Evolutionary conservation across 2,113 vertebrate genomes (phyloP), one percentile per base, ranked within the genome.

Genomic region (Trematomus loennbergii): DNA sequence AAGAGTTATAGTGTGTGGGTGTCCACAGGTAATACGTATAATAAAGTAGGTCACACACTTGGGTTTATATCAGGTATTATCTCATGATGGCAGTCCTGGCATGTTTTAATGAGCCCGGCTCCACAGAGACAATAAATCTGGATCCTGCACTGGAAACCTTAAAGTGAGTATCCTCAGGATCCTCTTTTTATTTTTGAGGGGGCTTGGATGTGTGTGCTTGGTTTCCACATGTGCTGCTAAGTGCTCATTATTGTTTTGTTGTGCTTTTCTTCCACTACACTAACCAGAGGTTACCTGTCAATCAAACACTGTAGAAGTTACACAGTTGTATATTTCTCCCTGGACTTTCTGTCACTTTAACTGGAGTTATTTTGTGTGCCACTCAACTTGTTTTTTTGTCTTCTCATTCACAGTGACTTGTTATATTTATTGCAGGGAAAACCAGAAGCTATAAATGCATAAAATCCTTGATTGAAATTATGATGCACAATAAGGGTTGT

Each of bases 71-170:
- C 75, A 91, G 79, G 84, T 84, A 54, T 88, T 74, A 80, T 69
- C 83, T 86, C 85, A 65, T 70, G 90, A 85, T 84, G 81, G 86
- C 77, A 78, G 60, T n/a, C 33, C 86, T 77, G 86, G 61, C 75
- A 68, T 65, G 75, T 89, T 89, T 88, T 92, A 92, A 92, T 88
- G 91, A 92, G 84, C 89, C 25, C 57, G 36, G 82, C 74, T 88
- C 87, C 82, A 63, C 71, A 69, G 90, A 91, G 90, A 83, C n/a
- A 81, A 83, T 89, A 87, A 88, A 90, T 90, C 76, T 84, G 83
- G 82, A 88, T 65, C 66, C 69, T 80, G 82, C 53, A 60, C 81
- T 75, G 73, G 86, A 84, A 85, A 83, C 65, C 50, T 66, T 79
- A 54, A 77, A 71, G 53, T 46, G 43, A 46, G 77, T 72, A 86